A percentile compares a stretch with the other conserved stretches of the same genome.
Evolutionary conservation across 2,797 vertebrate species (phyloP).

Genomic region (Argya squamiceps): DNA sequence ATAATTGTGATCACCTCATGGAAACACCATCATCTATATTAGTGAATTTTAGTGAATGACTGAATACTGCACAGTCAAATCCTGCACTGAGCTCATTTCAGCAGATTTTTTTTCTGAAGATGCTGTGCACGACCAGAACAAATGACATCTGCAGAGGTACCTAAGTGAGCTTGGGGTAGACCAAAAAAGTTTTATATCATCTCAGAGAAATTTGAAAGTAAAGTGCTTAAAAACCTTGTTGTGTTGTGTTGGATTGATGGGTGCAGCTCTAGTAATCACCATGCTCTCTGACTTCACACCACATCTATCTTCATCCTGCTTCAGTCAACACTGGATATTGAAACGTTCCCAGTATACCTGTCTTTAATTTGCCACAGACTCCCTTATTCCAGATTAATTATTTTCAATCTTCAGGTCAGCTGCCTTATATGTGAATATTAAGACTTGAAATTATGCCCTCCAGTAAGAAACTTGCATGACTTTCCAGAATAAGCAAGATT

Average conservation of each 20-base stretch:
- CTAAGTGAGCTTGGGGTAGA: neutral
- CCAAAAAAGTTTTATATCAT: neutral
- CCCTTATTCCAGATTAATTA: slow-evolving; percentile 16
- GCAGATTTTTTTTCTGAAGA: neutral
- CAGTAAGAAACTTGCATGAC: slow-evolving; percentile 29
- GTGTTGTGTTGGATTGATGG: neutral
- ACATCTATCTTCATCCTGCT: neutral
- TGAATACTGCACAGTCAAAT: neutral
- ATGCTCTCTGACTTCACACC: neutral
- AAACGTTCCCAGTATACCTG: neutral
- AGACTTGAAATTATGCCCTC: slow-evolving; percentile 29
- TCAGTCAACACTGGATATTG: neutral
- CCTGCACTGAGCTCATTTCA: neutral
- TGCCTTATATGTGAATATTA: slow-evolving; percentile 22
- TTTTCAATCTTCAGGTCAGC: neutral
- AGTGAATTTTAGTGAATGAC: neutral
- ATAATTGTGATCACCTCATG: neutral
- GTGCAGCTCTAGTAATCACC: neutral
- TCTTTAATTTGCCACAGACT: slow-evolving; percentile 1
- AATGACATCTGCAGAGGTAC: neutral
- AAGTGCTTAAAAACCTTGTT: neutral
- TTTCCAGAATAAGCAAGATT: slow-evolving; percentile 52
- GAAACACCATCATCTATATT: neutral
- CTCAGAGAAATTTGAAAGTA: neutral
- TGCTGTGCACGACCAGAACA: neutral